Evolutionary conservation across 2,888 invertebrate genomes (phyloP), one percentile per base, ranked within the genome.

Genomic region (Buathra laborator): DNA sequence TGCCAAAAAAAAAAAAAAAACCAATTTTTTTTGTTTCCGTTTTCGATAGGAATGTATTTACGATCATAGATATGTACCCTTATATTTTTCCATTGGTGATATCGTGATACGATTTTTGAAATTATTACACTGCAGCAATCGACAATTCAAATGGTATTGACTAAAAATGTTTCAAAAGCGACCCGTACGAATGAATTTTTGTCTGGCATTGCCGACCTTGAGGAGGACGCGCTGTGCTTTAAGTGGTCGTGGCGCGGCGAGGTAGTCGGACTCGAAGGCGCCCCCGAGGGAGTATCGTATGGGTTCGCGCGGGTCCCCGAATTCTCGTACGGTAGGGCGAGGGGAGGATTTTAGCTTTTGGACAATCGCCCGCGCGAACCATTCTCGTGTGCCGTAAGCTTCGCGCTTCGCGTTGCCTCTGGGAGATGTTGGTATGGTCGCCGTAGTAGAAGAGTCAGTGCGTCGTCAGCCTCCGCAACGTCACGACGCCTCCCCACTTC

Each of bases 381-480:
- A 53, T 66, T 51, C 62, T 76, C 53, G 64, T 81, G 81, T 77
- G 75, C 79, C 62, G 78, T 83, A 81, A 86, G 84, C 76, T 80
- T 84, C 79, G 81, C 37, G 86, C 81, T 86, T 67, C 53, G 84
- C 76, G 83, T 29, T 12, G 59, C 76, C 59, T 66, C 67, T 66
- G 77, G 71, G 83, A 82, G 82, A 76, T 81, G 74, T 75, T 82
- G 84, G 80, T 62, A 87, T 84, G 84, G 86, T 85, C 84, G 86
- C 86, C 85, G 88, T 82, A 56, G 81, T 75, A 82, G 84, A 82
- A 86, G 89, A 91, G 90, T 90, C 92, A 93, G 93, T 93, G 92
- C 92, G 93, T 92, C 92, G 91, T 91, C 93, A 93, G 92, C 92
- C 92, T 91, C 90, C 92, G 92, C 89, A 91, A 90, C 91, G 93